Percentiles rank a stretch among this genome's conserved stretches.
Evolutionary conservation across 2,113 vertebrate species (phyloP).

Genomic region (Alosa alosa): DNA sequence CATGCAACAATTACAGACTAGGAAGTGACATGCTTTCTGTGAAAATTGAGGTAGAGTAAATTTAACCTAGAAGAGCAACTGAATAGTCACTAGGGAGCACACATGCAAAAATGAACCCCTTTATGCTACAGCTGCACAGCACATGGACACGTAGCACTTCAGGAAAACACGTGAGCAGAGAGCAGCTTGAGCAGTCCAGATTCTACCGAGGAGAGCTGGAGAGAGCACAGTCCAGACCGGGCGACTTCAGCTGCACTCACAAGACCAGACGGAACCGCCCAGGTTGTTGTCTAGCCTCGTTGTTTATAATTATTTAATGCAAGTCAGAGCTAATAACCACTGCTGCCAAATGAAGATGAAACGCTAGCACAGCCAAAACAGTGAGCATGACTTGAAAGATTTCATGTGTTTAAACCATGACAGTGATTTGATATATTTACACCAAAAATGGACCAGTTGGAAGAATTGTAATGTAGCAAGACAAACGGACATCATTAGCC

Average conservation of each 20-base stretch:
- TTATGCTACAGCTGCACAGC: neutral
- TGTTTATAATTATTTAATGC: constrained; percentile 15
- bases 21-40: neutral
- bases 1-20: neutral
- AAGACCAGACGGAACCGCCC: neutral
- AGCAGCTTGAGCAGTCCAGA: neutral
- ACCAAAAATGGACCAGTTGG: neutral
- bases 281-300: neutral
- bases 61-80: neutral
- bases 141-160: neutral
- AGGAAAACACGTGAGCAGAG: neutral
- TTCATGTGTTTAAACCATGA: neutral
- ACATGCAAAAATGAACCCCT: neutral
- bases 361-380: neutral
- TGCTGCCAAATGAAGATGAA: neutral
- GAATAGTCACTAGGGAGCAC: neutral
- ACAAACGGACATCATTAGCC: neutral
- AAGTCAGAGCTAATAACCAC: neutral
- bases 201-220: neutral
- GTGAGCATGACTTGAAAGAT: neutral
- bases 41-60: neutral
- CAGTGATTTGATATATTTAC: neutral
- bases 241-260: neutral
- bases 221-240: neutral
- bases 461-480: neutral